Base-by-base conservation (phyloP, 2,113 vertebrate genomes). In the Hippotragus niger region DNA sequence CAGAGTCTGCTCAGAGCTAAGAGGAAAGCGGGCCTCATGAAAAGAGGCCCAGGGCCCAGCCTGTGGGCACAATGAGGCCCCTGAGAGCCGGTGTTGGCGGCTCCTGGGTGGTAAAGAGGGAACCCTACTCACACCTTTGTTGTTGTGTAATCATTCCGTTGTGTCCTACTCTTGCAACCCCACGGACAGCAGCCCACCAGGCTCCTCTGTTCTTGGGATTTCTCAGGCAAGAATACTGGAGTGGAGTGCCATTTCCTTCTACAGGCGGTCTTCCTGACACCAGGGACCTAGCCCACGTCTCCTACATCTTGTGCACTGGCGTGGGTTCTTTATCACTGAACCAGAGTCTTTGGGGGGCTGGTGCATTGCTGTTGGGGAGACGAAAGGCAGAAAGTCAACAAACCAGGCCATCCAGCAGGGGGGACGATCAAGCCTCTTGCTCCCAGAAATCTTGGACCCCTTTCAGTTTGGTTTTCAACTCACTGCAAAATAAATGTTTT, bases 401-500 rank as follows among this genome's bases (percentile, higher is more conserved):
- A 67, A 67, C 55, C 81, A 36, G 71, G 76, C 91, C 17, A 31
- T 74, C 74, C 55, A 64, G 81, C 45, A 15, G n/a, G 50, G 76
- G 45, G 53, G 57, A 67, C 95, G 92, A 95, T 43, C 91, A 88
- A 93, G 88, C 50, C 91, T 93, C 83, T 76, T n/a, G 58, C 71
- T 95, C 80, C 89, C 93, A 78, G 95, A 93, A 97, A 87, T 91
- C 96, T 96, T 97, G 98, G 94, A 95, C 31, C 12, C 57, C 71
- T 97, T 98, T 98, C 97, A 97, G 97, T 84, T 94, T 97, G 91
- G 81, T 87, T 96, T 96, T 97, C 97, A 81, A 90, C 91, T 98
- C 11, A 1, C 96, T 96, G 95, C 86, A 98, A 97, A 98, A 96
- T 97, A 95, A 98, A 98, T 90, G 96, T 97, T 98, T 97, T 97